Evolutionary conservation across 2,888 invertebrate genomes (phyloP).

Genomic region (Volucella inflata): DNA sequence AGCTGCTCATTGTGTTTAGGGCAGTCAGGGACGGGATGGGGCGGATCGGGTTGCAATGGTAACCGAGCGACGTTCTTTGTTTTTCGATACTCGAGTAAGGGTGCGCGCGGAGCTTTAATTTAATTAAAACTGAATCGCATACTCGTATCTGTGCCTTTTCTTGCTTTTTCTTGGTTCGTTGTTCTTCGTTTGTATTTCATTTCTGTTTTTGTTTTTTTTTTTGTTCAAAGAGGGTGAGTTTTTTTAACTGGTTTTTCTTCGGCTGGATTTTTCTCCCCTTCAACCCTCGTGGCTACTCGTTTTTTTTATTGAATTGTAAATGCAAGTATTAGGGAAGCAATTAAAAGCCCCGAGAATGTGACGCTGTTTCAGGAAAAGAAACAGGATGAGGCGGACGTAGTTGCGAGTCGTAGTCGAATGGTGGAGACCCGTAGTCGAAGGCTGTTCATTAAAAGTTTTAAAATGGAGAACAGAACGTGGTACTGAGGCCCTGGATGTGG

Average conservation of each 20-base stretch:
- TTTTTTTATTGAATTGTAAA: constrained; percentile 67
- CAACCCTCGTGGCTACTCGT: background rate
- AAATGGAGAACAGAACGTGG: constrained; percentile 32
- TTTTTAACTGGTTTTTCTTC: constrained; percentile 9
- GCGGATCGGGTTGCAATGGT: background rate
- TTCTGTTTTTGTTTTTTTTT: constrained; percentile 23
- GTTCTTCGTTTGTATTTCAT: constrained; percentile 61
- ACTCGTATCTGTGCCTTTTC: constrained; percentile 54
- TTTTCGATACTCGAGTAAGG: constrained; percentile 4
- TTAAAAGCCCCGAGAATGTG: constrained; percentile 57
- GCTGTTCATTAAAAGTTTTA: constrained; percentile 63
- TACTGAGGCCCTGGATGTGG: background rate
- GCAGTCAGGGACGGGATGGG: background rate
- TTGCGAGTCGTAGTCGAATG: too few relatives aligned
- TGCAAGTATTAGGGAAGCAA: constrained; percentile 72
- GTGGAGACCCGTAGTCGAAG: constrained; percentile 3
- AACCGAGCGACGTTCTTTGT: background rate
- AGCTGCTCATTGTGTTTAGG: constrained; percentile 60
- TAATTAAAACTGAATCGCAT: constrained; percentile 72
- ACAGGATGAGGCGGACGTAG: background rate
- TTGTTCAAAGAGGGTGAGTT: background rate
- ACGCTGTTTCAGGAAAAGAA: constrained; percentile 6
- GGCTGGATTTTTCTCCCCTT: background rate
- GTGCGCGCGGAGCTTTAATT: constrained; percentile 57
- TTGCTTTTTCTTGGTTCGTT: constrained; percentile 65